phyloP scores from a whole-genome alignment of 2,113 vertebrate genomes.

The Burhinus oedicnemus region DNA sequence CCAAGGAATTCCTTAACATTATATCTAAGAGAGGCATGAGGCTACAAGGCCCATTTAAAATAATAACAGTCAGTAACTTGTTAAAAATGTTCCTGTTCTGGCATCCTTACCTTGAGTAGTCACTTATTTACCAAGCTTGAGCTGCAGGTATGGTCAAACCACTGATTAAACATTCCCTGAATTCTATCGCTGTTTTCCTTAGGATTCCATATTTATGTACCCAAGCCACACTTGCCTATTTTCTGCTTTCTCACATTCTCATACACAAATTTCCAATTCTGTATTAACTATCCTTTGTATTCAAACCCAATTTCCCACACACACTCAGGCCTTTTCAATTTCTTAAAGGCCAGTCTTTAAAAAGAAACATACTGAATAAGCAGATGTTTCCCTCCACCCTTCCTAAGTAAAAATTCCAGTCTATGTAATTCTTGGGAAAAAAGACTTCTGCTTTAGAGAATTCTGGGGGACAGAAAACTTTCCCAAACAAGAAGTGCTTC shows the following conservation, averaged over 20 bases:
- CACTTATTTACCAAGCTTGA: constrained; percentile 45
- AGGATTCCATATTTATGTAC: background rate
- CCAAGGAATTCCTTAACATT: background rate
- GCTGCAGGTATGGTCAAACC: background rate
- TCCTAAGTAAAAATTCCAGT: background rate
- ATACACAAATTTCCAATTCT: background rate
- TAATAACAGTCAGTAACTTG: background rate
- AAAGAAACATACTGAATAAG: background rate
- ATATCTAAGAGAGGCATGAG: background rate
- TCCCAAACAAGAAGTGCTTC: background rate
- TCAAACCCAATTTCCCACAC: background rate
- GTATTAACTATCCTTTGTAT: background rate
- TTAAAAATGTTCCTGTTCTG: constrained; percentile 1
- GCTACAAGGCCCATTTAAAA: background rate
- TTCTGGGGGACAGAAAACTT: background rate
- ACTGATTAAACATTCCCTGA: constrained; percentile 17
- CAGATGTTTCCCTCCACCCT: background rate
- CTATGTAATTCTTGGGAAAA: background rate
- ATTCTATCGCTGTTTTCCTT: background rate
- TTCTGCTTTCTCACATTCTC: background rate
- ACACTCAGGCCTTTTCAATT: background rate
- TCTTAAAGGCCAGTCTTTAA: background rate
- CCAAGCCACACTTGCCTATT: background rate
- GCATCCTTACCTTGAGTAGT: constrained; percentile 38
- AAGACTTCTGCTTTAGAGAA: background rate